These are phyloP conservation scores for Pheosia gnoma DNA, from an alignment of 2,888 invertebrate species.

Conservation along the genomic window DNA sequence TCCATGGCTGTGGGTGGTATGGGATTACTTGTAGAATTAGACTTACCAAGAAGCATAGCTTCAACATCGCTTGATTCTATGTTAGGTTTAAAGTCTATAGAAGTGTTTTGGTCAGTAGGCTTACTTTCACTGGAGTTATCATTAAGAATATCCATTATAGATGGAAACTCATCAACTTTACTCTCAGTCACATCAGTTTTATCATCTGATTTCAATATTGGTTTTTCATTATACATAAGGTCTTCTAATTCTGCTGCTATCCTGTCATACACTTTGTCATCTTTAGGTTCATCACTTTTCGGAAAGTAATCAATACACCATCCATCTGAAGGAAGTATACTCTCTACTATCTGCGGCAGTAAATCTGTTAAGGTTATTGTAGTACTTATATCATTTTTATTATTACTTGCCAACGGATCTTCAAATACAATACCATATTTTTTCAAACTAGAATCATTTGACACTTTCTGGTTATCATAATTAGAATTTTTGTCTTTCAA, in stretches of 20 bases:
- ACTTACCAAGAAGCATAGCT: conserved; percentile 74
- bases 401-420: conserved; percentile 47
- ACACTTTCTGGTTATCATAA: conserved; percentile 38
- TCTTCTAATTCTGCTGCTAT: conserved; percentile 81
- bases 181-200: conserved; percentile 54
- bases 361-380: conserved; percentile 62
- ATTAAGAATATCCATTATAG: conserved; percentile 80
- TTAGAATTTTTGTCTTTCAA: conserved; percentile 53
- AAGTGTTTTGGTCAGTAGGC: conserved; percentile 50
- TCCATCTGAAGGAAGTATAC: conserved; percentile 69
- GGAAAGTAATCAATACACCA: conserved; percentile 79
- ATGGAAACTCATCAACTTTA: conserved; percentile 74
- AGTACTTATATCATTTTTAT: conserved; percentile 50
- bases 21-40: conserved; percentile 39
- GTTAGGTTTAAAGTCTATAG: conserved; percentile 57
- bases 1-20: conserved; percentile 56
- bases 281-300: conserved; percentile 68
- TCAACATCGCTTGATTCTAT: conserved; percentile 77
- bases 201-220: conserved; percentile 47
- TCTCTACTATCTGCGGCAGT: conserved; percentile 61
- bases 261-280: conserved; percentile 79
- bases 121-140: conserved; percentile 56
- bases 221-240: conserved; percentile 75
- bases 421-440: conserved; percentile 71
- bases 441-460: conserved; percentile 50